Conservation (phyloP, 2,888 invertebrate species). For the Leptopilina drosophilae region DNA sequence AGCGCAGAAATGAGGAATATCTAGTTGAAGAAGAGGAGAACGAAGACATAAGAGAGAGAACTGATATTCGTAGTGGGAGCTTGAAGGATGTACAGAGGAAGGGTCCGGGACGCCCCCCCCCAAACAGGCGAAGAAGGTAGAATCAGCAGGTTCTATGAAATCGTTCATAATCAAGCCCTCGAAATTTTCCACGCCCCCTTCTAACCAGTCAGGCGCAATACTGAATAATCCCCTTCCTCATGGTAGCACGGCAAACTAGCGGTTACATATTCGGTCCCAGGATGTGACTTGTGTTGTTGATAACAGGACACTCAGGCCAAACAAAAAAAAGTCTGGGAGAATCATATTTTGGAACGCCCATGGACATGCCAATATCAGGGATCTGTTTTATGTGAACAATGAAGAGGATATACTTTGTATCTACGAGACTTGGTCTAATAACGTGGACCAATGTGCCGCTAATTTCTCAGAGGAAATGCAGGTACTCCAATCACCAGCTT, state of each 20-base stretch:
- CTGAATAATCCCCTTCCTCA: not conserved
- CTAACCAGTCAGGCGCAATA: not conserved
- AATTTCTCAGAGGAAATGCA: not conserved
- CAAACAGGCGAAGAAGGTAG: too few species aligned
- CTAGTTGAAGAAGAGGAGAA: too few species aligned
- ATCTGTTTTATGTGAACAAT: not conserved
- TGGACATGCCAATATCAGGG: not conserved
- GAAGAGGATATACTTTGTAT: not conserved
- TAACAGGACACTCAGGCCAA: not conserved
- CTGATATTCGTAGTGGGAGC: too few species aligned
- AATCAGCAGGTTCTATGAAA: too few species aligned
- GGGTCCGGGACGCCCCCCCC: too few species aligned
- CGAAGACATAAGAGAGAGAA: too few species aligned
- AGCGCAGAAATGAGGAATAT: too few species aligned
- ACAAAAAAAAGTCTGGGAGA: not conserved
- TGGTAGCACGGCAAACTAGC: not conserved
- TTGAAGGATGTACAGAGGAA: too few species aligned
- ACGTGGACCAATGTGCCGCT: not conserved
- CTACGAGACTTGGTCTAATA: not conserved
- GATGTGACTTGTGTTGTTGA: not conserved
- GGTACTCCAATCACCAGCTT: not conserved
- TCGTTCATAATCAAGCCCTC: too few species aligned
- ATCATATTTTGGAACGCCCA: slow-evolving; percentile 1
- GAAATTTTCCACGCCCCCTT: too few species aligned
- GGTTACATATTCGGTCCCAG: not conserved